These are phyloP conservation scores for Chaetops frenatus DNA, from an alignment of 2,113 vertebrate species.

Conservation along the genomic window DNA sequence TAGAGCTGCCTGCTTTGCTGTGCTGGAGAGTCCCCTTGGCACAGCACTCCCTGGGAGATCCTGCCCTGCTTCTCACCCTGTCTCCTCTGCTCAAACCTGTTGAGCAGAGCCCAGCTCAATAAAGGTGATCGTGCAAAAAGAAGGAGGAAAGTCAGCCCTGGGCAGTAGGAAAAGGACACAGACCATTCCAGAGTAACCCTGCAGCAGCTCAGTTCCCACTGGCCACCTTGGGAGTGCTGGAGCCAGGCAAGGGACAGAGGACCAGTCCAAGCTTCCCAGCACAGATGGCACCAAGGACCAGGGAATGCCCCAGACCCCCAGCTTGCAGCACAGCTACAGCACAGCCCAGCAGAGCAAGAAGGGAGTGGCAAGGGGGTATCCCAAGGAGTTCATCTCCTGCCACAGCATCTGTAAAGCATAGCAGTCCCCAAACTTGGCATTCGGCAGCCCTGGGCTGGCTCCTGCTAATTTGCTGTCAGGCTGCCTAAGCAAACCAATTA, in stretches of 20 bases:
- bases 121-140: background rate
- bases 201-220: background rate
- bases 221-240: background rate
- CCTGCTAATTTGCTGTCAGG: slow-evolving; percentile 76
- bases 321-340: fast-evolving
- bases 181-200: background rate
- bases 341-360: background rate
- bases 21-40: background rate
- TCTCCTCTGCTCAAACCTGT: background rate
- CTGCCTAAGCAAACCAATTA: slow-evolving; percentile 83
- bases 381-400: background rate
- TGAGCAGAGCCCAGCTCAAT: background rate
- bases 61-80: background rate
- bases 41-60: background rate
- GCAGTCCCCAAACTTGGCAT: slow-evolving; percentile 42
- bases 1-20: background rate
- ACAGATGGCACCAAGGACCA: background rate
- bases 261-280: background rate
- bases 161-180: background rate
- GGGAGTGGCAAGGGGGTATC: background rate
- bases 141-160: background rate
- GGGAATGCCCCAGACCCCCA: fast-evolving
- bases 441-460: slow-evolving; percentile 61
- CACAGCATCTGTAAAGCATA: background rate
- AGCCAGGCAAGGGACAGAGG: background rate